Conservation (phyloP, 2,113 vertebrate species). For the Syrrhaptes paradoxus region DNA sequence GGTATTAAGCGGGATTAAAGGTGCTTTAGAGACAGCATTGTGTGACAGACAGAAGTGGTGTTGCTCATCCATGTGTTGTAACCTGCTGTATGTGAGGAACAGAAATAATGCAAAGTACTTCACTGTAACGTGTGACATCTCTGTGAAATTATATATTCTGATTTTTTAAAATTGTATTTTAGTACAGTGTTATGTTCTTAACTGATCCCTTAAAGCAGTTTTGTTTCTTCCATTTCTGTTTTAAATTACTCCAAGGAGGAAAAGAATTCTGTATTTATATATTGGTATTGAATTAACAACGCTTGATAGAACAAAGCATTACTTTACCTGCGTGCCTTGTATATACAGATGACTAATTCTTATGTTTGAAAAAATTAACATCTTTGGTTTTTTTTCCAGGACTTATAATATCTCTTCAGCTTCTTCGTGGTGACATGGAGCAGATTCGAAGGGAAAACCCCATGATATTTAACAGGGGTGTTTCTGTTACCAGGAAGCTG, state of each 20-base stretch:
- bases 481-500: conserved; percentile 91
- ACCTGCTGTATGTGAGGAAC: not conserved
- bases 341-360: not conserved
- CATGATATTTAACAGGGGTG: conserved; percentile 88
- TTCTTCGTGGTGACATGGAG: conserved; percentile 94
- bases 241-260: not conserved
- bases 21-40: not conserved
- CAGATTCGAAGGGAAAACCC: conserved; percentile 93
- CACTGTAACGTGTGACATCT: not conserved
- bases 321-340: not conserved
- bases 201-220: not conserved
- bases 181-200: not conserved
- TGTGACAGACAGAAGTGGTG: not conserved
- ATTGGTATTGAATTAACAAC: not conserved
- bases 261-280: not conserved
- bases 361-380: conserved; percentile 10
- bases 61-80: not conserved
- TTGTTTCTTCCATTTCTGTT: not conserved
- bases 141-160: not conserved
- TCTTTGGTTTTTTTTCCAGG: conserved; percentile 76
- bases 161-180: not conserved
- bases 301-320: not conserved
- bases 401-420: conserved; percentile 94
- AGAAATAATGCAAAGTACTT: not conserved
- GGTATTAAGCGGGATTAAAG: not conserved